Percentiles rank a stretch among this genome's conserved stretches.
These are phyloP conservation scores for Rostratula benghalensis DNA, from an alignment of 2,113 vertebrate genomes.

Conservation along the genomic window DNA sequence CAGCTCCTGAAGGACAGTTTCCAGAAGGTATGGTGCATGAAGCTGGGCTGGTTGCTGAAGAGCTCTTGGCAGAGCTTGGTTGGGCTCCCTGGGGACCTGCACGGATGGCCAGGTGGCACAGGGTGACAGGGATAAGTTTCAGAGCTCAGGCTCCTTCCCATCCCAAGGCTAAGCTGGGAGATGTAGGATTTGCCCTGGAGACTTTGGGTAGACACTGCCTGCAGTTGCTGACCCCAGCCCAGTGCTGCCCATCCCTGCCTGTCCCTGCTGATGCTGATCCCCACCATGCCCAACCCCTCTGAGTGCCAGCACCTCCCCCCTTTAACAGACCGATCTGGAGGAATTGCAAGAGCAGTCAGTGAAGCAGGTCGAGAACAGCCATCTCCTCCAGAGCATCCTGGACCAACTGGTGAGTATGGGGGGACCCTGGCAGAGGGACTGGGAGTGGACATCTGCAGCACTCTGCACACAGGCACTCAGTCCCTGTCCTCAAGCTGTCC, in stretches of 20 bases:
- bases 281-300: not conserved
- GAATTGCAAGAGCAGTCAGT: not conserved
- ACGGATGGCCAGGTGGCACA: fast-evolving
- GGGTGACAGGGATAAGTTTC: not conserved
- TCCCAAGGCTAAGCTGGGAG: not conserved
- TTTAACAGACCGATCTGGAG: not conserved
- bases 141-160: not conserved
- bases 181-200: not conserved
- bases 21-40: not conserved
- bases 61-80: not conserved
- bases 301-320: not conserved
- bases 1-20: constrained; percentile 13
- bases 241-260: not conserved
- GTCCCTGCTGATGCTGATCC: not conserved
- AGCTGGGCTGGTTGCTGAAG: not conserved
- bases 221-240: not conserved
- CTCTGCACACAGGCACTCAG: not conserved
- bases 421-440: not conserved
- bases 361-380: not conserved
- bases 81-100: not conserved
- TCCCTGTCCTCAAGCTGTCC: not conserved
- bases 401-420: not conserved
- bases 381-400: not conserved
- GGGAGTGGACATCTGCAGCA: fast-evolving
- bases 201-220: not conserved